These are phyloP conservation scores for Acromyrmex charruanus DNA, from an alignment of 1,140 invertebrate species.

Conservation along the genomic window DNA sequence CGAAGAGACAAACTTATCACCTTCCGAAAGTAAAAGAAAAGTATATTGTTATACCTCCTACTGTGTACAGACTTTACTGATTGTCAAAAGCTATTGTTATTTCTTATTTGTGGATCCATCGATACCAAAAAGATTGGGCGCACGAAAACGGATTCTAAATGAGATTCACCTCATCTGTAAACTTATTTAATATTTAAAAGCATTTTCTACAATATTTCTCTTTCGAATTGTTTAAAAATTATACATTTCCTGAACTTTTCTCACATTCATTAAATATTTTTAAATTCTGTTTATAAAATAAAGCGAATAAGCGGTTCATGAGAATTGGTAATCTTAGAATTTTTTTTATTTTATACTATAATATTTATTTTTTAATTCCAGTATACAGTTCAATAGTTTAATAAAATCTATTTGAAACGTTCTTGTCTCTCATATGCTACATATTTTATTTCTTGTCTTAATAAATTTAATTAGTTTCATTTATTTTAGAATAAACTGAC, in stretches of 20 bases:
- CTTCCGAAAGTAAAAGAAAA: slow-evolving; percentile 28
- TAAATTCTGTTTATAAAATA: not conserved
- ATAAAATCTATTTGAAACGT: not conserved
- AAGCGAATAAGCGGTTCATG: not conserved
- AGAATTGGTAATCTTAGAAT: not conserved
- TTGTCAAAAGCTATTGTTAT: not conserved
- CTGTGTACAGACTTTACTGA: not conserved
- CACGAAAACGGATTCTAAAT: not conserved
- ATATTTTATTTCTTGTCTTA: not conserved
- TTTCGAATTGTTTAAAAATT: not conserved
- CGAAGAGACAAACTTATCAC: slow-evolving; percentile 30
- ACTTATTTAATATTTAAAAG: not conserved
- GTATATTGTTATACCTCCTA: not conserved
- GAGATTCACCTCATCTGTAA: not conserved
- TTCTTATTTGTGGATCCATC: not conserved
- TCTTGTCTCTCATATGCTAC: not conserved
- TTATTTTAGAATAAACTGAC: not conserved
- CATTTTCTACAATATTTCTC: not conserved
- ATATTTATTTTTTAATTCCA: not conserved
- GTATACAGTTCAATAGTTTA: not conserved
- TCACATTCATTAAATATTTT: not conserved
- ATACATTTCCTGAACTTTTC: not conserved
- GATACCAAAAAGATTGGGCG: not conserved
- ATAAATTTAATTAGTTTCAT: not conserved
- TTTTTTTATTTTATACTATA: not conserved